A percentile compares a stretch with the other conserved stretches of the same genome.
phyloP scores from a whole-genome alignment of 1,140 invertebrate genomes.

The Rhizoglyphus robini region DNA sequence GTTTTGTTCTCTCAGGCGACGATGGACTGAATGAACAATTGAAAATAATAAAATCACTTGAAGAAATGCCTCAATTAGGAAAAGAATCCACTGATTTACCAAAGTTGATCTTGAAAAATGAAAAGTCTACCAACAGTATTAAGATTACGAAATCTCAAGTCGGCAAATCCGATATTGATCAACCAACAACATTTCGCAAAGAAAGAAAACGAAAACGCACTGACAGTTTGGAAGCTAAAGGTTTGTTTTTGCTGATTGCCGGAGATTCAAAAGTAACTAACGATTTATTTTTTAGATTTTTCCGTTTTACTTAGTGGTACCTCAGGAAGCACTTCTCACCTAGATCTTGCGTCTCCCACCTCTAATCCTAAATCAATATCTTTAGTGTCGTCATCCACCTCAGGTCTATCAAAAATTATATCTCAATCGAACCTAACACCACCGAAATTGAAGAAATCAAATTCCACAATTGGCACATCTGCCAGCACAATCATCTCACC shows the following conservation, averaged over 20 bases:
- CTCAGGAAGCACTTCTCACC: not conserved
- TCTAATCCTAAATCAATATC: not conserved
- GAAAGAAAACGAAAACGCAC: slow-evolving; percentile 10
- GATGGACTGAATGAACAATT: too few relatives aligned
- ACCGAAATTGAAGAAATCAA: not conserved
- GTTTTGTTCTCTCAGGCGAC: not conserved
- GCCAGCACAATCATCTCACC: not conserved
- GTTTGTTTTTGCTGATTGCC: not conserved
- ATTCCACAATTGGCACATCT: not conserved
- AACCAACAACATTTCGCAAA: not conserved
- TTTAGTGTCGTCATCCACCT: not conserved
- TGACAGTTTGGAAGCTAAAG: slow-evolving; percentile 14
- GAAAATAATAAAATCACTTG: slow-evolving; percentile 5
- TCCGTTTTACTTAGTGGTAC: too few relatives aligned
- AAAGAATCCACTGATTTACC: not conserved
- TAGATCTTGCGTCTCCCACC: not conserved
- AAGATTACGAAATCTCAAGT: not conserved
- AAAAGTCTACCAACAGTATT: not conserved
- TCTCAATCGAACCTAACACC: not conserved
- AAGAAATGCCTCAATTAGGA: not conserved
- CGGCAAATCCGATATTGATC: not conserved
- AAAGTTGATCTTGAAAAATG: slow-evolving; percentile 12
- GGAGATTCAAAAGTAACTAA: too few relatives aligned
- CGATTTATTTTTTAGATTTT: too few relatives aligned
- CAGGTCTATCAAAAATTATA: not conserved